A percentile compares a stretch with the other conserved stretches of the same genome.
Evolutionary conservation across 2,888 invertebrate genomes (phyloP).

Genomic region (Cerastis leucographa): DNA sequence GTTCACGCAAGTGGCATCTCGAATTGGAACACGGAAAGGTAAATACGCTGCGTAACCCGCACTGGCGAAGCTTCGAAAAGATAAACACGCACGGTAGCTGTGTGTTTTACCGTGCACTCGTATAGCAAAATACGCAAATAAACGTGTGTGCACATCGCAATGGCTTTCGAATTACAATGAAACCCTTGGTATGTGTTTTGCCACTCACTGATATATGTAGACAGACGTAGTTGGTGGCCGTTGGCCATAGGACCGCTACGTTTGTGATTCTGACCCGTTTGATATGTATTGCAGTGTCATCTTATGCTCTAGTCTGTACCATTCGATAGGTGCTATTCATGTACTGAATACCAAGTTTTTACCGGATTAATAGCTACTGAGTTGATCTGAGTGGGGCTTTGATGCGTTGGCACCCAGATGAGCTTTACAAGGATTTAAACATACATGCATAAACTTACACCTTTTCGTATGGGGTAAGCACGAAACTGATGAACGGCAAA

Average conservation of each 20-base stretch:
- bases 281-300: constrained; percentile 1
- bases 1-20: neutral
- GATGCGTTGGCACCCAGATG: neutral
- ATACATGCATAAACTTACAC: neutral
- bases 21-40: neutral
- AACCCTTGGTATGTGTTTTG: neutral
- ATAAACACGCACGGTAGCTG: neutral
- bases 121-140: neutral
- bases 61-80: neutral
- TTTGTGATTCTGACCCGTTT: neutral
- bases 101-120: neutral
- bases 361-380: neutral
- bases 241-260: neutral
- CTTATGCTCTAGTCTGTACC: no score
- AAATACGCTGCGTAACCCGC: neutral
- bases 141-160: constrained; percentile 12
- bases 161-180: constrained; percentile 1
- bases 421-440: neutral
- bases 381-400: neutral
- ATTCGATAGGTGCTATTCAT: neutral
- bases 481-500: neutral
- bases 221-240: neutral
- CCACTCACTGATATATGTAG: neutral
- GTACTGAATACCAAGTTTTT: neutral
- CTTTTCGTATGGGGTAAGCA: neutral